phyloP scores from a whole-genome alignment of 2,113 vertebrate species.

The Hippocampus zosterae region DNA sequence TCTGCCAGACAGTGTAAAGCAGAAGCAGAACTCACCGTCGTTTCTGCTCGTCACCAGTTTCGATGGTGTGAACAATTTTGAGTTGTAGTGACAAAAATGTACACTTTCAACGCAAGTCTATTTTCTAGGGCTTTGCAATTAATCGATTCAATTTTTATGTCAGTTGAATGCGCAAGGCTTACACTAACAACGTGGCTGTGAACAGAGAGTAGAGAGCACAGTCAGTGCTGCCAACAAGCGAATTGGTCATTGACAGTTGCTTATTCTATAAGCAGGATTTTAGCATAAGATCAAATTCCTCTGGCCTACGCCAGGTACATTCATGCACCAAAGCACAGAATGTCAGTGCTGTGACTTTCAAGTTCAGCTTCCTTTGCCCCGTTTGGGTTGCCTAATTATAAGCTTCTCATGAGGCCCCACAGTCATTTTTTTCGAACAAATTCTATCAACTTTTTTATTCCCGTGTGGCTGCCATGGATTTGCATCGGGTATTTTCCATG shows the following conservation, averaged over 20 bases:
- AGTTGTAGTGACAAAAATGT: background rate
- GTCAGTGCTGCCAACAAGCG: no score
- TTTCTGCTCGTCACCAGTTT: constrained; percentile 8
- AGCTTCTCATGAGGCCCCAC: constrained; percentile 9
- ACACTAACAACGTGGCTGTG: no score
- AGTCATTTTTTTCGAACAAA: background rate
- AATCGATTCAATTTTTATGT: background rate
- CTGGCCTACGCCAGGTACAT: background rate
- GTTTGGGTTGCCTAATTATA: constrained; percentile 39
- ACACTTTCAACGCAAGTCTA: background rate
- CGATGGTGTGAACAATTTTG: background rate
- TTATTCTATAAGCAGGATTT: background rate
- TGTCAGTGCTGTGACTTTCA: constrained; percentile 11
- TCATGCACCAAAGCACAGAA: background rate
- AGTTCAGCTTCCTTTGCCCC: constrained; percentile 29
- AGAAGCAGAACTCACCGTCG: constrained; percentile 66
- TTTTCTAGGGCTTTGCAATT: background rate
- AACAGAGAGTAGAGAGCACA: no score
- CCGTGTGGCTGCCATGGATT: background rate
- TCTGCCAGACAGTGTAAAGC: constrained; percentile 49
- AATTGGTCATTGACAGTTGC: background rate
- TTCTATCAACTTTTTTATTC: constrained; percentile 1
- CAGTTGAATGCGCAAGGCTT: no score
- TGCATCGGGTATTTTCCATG: background rate
- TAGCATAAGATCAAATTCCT: background rate